Evolutionary conservation across 2,113 vertebrate species (phyloP).

Genomic region (Dipodomys spectabilis): DNA sequence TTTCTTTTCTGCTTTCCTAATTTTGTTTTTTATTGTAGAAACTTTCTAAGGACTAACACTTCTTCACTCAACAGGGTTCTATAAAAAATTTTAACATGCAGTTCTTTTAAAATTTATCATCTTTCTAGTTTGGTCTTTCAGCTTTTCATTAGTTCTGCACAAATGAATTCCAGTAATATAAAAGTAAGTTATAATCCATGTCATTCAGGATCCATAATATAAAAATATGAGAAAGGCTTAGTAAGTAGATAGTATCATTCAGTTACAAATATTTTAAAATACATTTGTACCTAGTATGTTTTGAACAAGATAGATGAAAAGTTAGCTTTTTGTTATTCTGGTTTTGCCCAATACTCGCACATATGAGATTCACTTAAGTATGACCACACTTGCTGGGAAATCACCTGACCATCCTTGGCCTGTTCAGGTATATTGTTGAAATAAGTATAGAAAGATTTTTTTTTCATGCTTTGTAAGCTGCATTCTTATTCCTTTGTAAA

Average conservation of each 20-base stretch:
- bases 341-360: neutral
- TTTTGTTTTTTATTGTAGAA: slow-evolving; percentile 62
- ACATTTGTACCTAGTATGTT: slow-evolving; percentile 4
- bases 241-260: slow-evolving; percentile 55
- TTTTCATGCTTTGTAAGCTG: slow-evolving; percentile 44
- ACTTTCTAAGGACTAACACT: slow-evolving; percentile 65
- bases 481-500: slow-evolving; percentile 34
- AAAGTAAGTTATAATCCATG: slow-evolving; percentile 89
- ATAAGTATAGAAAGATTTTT: neutral
- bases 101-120: slow-evolving; percentile 78
- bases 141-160: slow-evolving; percentile 91
- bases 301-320: slow-evolving; percentile 37
- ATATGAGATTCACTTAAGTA: slow-evolving; percentile 8
- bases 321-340: slow-evolving; percentile 10
- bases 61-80: slow-evolving; percentile 68
- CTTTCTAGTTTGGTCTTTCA: slow-evolving; percentile 88
- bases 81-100: slow-evolving; percentile 76
- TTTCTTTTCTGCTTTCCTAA: slow-evolving; percentile 38
- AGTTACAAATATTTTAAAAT: slow-evolving; percentile 55
- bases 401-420: neutral
- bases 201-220: slow-evolving; percentile 72
- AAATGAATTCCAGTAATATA: slow-evolving; percentile 89
- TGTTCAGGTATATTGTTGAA: slow-evolving; percentile 20
- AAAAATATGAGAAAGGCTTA: slow-evolving; percentile 60
- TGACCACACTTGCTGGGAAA: slow-evolving; percentile 43